Percentiles rank a stretch among this genome's conserved stretches.
These are phyloP conservation scores for Calephelis nemesis DNA, from an alignment of 1,140 invertebrate genomes.

Conservation along the genomic window DNA sequence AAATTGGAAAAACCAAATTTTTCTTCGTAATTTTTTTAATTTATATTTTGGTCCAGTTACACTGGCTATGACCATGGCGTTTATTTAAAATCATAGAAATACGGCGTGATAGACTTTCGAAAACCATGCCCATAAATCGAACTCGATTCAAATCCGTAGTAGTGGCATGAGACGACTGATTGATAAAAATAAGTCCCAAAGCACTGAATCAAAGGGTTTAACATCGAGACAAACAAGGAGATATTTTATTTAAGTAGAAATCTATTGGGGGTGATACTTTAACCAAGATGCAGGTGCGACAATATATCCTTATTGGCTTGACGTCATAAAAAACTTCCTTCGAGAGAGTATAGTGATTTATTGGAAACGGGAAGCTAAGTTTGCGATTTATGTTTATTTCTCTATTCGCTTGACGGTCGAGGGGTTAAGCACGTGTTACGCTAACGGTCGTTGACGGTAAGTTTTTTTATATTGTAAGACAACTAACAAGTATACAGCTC, in stretches of 20 bases:
- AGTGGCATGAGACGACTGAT: conserved; percentile 25
- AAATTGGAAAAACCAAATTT: too few species aligned
- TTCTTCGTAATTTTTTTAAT: too few species aligned
- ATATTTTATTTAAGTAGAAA: conserved; percentile 26
- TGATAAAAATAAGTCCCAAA: conserved; percentile 44
- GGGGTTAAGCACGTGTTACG: too few species aligned
- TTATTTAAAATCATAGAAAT: too few species aligned
- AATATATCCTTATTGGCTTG: conserved; percentile 9
- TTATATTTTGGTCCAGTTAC: too few species aligned
- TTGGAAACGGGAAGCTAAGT: not conserved
- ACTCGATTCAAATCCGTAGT: conserved; percentile 9
- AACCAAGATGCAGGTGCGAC: conserved; percentile 11
- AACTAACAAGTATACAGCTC: too few species aligned
- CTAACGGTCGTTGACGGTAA: too few species aligned
- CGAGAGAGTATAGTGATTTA: not conserved
- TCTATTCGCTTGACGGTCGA: too few species aligned
- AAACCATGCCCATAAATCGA: conserved; percentile 1
- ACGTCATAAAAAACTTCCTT: conserved; percentile 19
- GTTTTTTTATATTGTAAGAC: too few species aligned
- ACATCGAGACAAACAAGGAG: conserved; percentile 23
- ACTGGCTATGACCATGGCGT: too few species aligned
- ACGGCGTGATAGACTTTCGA: too few species aligned
- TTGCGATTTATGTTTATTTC: too few species aligned
- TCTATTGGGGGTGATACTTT: conserved; percentile 25
- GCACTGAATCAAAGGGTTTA: conserved; percentile 37